Evolutionary conservation across 2,888 invertebrate species (phyloP).

Genomic region (Neoascia interrupta): DNA sequence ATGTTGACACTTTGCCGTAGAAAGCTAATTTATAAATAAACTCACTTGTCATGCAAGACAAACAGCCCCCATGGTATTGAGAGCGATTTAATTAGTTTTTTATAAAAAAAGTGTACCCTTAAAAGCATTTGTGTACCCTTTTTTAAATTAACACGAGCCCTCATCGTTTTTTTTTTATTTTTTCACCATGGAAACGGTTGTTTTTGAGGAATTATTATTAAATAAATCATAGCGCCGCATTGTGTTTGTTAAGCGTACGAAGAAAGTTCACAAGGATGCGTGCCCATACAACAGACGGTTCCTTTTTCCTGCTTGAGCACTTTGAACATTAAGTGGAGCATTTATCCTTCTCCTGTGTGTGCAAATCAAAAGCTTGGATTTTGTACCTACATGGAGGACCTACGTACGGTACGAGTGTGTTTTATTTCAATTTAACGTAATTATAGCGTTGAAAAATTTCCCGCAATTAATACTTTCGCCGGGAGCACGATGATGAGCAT

Average conservation of each 20-base stretch:
- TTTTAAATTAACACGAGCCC: neutral
- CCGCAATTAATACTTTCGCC: conserved; percentile 43
- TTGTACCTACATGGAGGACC: no score
- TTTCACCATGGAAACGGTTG: no score
- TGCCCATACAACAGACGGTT: neutral
- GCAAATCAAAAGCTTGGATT: conserved; percentile 47
- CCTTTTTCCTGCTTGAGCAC: neutral
- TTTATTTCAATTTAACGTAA: conserved; percentile 50
- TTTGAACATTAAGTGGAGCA: conserved; percentile 36
- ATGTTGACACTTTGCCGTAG: conserved; percentile 18
- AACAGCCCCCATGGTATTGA: conserved; percentile 27
- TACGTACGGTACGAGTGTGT: conserved; percentile 41
- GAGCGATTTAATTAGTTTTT: conserved; percentile 38
- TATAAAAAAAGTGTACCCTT: conserved; percentile 3
- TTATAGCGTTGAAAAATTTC: conserved; percentile 41
- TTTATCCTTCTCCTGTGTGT: conserved; percentile 23
- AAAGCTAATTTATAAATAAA: conserved; percentile 10
- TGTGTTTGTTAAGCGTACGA: conserved; percentile 15
- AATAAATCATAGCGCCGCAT: conserved; percentile 24
- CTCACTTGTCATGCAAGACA: neutral
- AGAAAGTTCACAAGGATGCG: neutral
- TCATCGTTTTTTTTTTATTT: neutral
- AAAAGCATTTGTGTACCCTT: conserved; percentile 3
- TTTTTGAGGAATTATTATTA: conserved; percentile 11
- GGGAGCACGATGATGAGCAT: conserved; percentile 15